phyloP scores from a whole-genome alignment of 2,888 invertebrate genomes.

The Chrysomela aeneicollis region DNA sequence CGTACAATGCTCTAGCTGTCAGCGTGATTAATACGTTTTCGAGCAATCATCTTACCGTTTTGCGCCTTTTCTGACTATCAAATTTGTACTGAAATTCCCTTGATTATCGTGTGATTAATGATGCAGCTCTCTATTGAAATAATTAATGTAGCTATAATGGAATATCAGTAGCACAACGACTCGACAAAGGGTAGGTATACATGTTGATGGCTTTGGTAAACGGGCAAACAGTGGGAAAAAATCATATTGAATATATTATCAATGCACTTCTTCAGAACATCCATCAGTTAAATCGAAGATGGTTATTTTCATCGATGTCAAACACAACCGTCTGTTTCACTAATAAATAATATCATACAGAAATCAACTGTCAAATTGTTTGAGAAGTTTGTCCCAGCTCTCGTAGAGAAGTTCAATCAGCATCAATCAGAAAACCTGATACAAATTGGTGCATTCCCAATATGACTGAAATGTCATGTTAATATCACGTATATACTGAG shows the following conservation, averaged over 20 bases:
- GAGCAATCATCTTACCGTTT: slow-evolving; percentile 46
- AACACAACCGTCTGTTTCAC: too few species aligned
- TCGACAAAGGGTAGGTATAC: slow-evolving; percentile 19
- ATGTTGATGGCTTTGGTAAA: slow-evolving; percentile 14
- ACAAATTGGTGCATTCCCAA: too few species aligned
- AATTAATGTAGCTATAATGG: slow-evolving; percentile 37
- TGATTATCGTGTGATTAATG: slow-evolving; percentile 49
- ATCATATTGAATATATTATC: background rate
- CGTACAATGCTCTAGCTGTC: slow-evolving; percentile 47
- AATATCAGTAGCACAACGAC: slow-evolving; percentile 27
- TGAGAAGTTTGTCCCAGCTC: too few species aligned
- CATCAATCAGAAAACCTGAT: too few species aligned
- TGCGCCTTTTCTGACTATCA: slow-evolving; percentile 48
- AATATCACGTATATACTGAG: too few species aligned
- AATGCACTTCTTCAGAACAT: too few species aligned
- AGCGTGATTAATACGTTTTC: slow-evolving; percentile 48
- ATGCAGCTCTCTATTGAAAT: slow-evolving; percentile 31
- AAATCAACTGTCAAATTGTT: too few species aligned
- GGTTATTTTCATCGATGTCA: too few species aligned
- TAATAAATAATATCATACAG: too few species aligned
- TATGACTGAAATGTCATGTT: too few species aligned
- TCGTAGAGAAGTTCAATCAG: too few species aligned
- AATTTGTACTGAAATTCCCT: slow-evolving; percentile 46
- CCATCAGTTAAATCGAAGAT: too few species aligned
- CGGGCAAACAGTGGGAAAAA: background rate